A percentile compares a stretch with the other conserved stretches of the same genome.
These are phyloP conservation scores for Colistium nudipinnis DNA, from an alignment of 2,113 vertebrate genomes.

Conservation along the genomic window DNA sequence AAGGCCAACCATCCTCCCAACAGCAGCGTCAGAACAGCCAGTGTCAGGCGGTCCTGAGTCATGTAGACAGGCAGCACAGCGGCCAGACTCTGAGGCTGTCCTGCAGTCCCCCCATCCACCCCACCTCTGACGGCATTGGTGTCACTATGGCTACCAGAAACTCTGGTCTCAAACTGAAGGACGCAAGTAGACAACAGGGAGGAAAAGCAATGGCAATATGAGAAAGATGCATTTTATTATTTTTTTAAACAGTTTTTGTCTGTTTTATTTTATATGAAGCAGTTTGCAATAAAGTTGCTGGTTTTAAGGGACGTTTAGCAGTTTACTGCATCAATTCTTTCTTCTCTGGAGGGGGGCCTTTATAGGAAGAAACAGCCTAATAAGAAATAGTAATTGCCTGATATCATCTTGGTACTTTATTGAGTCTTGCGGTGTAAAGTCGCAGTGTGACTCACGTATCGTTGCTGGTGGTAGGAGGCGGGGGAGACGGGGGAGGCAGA, in stretches of 20 bases:
- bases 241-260: not conserved
- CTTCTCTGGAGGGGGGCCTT: not conserved
- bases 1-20: slow-evolving; percentile 87
- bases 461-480: slow-evolving; percentile 48
- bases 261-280: not conserved
- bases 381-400: not conserved
- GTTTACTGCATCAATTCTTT: not conserved
- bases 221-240: not conserved
- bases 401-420: not conserved
- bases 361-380: not conserved
- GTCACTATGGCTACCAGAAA: slow-evolving; percentile 34
- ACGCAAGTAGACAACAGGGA: slow-evolving; percentile 2
- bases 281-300: not conserved
- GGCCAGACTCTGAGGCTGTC: slow-evolving; percentile 3
- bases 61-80: slow-evolving; percentile 65
- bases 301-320: not conserved
- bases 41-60: slow-evolving; percentile 80
- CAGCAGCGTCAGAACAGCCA: slow-evolving; percentile 79
- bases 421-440: not conserved
- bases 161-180: slow-evolving; percentile 72
- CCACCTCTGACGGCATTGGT: not conserved
- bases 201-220: not conserved
- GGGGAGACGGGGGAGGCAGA: slow-evolving; percentile 48
- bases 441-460: slow-evolving; percentile 62
- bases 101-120: slow-evolving; percentile 21